Evolutionary conservation across 1,140 invertebrate species (phyloP), one percentile per base, ranked within the genome.

Genomic region (Euschistus heros): DNA sequence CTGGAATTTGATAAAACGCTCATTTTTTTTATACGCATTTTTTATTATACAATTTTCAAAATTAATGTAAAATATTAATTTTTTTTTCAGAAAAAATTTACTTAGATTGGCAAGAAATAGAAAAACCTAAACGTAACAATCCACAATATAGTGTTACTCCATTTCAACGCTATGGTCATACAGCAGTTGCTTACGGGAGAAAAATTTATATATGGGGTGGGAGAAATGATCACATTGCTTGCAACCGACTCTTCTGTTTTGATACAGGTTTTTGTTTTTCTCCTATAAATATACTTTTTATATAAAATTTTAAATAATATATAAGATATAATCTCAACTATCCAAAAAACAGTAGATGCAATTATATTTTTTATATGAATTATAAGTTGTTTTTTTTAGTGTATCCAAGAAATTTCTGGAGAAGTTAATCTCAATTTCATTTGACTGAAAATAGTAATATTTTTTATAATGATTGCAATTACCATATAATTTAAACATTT

Each of bases 201-300:
- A 84, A 84, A 74, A 84, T 89, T 60, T 95, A 88, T 71, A 81
- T 96, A 57, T 96, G 91, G 90, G 93, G 93, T 63, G 92, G 93
- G 0, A 78, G 92, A 62, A 94, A 94, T 75, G 92, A 94, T 74
- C 79, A 84, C 70, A 81, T 82, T 60, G 83, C 88, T 3, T 92
- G 89, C 77, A 86, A 88, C 72, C 81, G 79, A 37, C 75, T 96
- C 0, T 93, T 84, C 70, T 84, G 84, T 71, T 94, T 89, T 75
- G 83, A 92, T 77, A 86, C 86, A n/a, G 74, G 81, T 82, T 73
- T 22, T 46, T 42, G 2, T 27, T 59, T 18, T 18, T 26, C 54
- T 18, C 15, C 4, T 26, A 17, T 26, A 3, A 57, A 57, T 57
- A 17, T 15, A 26, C 18, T 18, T 30, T 26, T 15, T 30, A 18